Base-by-base conservation (phyloP, 2,888 invertebrate genomes). In the Belgica antarctica region DNA sequence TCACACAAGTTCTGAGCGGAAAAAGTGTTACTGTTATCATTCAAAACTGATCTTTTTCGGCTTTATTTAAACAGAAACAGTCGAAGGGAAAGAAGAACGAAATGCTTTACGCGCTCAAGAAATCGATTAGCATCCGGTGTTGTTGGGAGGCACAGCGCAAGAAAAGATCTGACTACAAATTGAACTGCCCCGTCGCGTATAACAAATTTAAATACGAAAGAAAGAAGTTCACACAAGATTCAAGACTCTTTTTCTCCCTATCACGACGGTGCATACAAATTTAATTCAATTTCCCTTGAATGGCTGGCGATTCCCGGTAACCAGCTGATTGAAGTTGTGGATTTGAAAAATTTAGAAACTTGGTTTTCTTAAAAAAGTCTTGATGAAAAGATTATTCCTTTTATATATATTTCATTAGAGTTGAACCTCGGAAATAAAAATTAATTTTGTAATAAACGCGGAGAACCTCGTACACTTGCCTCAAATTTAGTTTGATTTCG, bases 71-170 rank as follows among this genome's bases (percentile, higher is more conserved):
- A 59, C 59, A 10, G 27, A 59, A 22, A 19, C 52, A 52, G 15
- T 52, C n/a, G n/a, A n/a, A n/a, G n/a, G n/a, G n/a, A n/a, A 34
- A 22, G 15, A 52, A 22, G 52, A 52, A 52, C 4, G 8, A 62
- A 62, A 62, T 31, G 62, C 31, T 28, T 61, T 61, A 62, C 31
- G 59, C 19, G 62, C 34, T 62, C 34, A 19, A 4, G 2, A 61
- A 28, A 47, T 47, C 68, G 68, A 68, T 68, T 68, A 68, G 68
- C 68, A 68, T 68, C 68, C 68, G 68, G 68, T 68, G 63, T 62
- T 62, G 62, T 31, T 31, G 34, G 7, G n/a, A n/a, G 10, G 41
- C 17, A 52, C 22, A 17, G 52, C 19, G 12, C 52, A 52, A 41
- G 3, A 52, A 52, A 52, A 52, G 59, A 59, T 59, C 27, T 59